phyloP scores from a whole-genome alignment of 2,888 invertebrate genomes.

The Calliopum simillimum region DNA sequence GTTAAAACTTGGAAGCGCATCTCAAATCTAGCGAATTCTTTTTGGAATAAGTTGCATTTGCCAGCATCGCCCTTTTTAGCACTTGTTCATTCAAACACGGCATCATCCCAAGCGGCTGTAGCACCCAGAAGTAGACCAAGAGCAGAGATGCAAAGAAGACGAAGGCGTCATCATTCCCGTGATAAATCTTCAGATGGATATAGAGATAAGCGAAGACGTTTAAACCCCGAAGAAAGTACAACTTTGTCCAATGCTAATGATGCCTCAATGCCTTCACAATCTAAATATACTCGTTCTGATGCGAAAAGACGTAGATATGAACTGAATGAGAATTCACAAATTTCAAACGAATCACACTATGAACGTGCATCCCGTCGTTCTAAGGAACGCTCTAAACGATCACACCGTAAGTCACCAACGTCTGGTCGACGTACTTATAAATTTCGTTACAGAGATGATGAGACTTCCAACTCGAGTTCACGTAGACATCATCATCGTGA shows the following conservation, averaged over 20 bases:
- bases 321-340: constrained; percentile 69
- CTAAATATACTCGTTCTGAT: constrained; percentile 60
- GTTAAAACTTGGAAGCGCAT: constrained; percentile 78
- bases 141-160: constrained; percentile 89
- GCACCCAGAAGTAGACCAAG: too few species aligned
- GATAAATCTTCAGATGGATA: constrained; percentile 68
- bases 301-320: constrained; percentile 76
- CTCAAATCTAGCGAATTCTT: constrained; percentile 71
- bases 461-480: constrained; percentile 65
- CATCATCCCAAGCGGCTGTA: too few species aligned
- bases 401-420: constrained; percentile 84
- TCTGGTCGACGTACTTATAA: constrained; percentile 80
- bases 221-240: constrained; percentile 72
- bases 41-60: constrained; percentile 73
- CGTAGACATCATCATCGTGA: constrained; percentile 66
- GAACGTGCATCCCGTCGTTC: constrained; percentile 81
- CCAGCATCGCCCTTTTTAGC: too few species aligned
- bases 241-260: constrained; percentile 55
- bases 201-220: constrained; percentile 76
- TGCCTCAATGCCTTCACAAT: constrained; percentile 63
- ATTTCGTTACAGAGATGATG: constrained; percentile 69
- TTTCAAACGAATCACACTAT: constrained; percentile 65
- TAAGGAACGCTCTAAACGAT: constrained; percentile 87
- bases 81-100: too few species aligned
- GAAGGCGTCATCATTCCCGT: constrained; percentile 83